These are phyloP conservation scores for Corythaixoides concolor DNA, from an alignment of 2,113 vertebrate genomes.

Conservation along the genomic window DNA sequence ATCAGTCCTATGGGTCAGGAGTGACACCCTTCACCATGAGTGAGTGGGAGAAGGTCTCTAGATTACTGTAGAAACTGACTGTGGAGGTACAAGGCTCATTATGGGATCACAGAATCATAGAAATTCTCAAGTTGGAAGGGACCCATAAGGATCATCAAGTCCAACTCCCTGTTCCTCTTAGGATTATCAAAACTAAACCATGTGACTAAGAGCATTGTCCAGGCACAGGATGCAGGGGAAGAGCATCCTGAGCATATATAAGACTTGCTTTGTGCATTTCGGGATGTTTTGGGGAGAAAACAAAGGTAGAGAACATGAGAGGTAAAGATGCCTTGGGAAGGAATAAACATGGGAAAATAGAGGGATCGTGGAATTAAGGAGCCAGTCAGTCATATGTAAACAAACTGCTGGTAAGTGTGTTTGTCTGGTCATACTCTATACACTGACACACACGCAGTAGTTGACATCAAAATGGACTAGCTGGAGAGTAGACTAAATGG, in stretches of 20 bases:
- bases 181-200: background rate
- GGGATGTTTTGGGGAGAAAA: background rate
- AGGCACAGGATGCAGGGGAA: background rate
- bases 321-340: background rate
- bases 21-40: background rate
- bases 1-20: background rate
- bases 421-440: background rate
- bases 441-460: no score
- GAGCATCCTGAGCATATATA: background rate
- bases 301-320: background rate
- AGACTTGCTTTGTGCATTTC: background rate
- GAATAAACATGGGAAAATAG: background rate
- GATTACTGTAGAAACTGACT: background rate
- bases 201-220: background rate
- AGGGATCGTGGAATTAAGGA: background rate
- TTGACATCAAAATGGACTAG: background rate
- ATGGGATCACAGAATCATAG: background rate
- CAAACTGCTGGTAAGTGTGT: background rate
- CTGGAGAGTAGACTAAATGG: background rate
- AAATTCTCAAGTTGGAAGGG: background rate
- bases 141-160: background rate
- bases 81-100: background rate
- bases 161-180: background rate
- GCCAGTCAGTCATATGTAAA: background rate
- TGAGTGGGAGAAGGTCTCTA: background rate